phyloP scores from a whole-genome alignment of 2,113 vertebrate genomes.

The Ovis canadensis region DNA sequence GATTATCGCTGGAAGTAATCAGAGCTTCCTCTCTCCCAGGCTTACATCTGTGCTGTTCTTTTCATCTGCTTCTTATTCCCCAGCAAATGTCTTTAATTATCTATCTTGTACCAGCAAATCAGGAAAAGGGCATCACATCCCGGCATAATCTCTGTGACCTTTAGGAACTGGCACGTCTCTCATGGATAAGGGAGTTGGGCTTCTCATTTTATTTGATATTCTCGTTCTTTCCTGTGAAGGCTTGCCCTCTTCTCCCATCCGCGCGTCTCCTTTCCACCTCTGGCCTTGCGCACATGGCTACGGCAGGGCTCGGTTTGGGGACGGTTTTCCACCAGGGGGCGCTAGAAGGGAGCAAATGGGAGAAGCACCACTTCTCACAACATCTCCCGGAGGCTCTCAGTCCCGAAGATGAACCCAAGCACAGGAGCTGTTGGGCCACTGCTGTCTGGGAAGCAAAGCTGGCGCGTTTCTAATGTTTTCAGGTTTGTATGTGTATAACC shows the following conservation, averaged over 20 bases:
- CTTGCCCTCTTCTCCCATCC: neutral
- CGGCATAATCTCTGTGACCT: neutral
- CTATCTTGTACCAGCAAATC: neutral
- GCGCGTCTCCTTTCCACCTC: neutral
- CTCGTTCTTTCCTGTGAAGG: neutral
- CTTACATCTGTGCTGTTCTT: neutral
- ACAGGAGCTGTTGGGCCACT: neutral
- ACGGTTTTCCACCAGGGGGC: neutral
- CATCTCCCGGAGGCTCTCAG: neutral
- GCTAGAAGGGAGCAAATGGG: neutral
- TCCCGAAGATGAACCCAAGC: neutral
- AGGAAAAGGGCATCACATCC: neutral
- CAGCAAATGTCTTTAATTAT: neutral
- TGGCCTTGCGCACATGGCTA: fast-evolving
- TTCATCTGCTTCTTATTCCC: neutral
- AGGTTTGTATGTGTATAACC: neutral
- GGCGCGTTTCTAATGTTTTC: neutral
- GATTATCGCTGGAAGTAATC: neutral
- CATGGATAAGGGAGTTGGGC: neutral
- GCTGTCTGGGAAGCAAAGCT: neutral
- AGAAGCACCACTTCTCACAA: neutral
- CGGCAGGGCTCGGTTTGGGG: neutral
- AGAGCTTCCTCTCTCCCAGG: neutral
- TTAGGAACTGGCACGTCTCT: neutral
- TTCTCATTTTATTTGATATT: neutral